A percentile compares a stretch with the other conserved stretches of the same genome.
phyloP scores from a whole-genome alignment of 2,113 vertebrate genomes.

The Origma solitaria region DNA sequence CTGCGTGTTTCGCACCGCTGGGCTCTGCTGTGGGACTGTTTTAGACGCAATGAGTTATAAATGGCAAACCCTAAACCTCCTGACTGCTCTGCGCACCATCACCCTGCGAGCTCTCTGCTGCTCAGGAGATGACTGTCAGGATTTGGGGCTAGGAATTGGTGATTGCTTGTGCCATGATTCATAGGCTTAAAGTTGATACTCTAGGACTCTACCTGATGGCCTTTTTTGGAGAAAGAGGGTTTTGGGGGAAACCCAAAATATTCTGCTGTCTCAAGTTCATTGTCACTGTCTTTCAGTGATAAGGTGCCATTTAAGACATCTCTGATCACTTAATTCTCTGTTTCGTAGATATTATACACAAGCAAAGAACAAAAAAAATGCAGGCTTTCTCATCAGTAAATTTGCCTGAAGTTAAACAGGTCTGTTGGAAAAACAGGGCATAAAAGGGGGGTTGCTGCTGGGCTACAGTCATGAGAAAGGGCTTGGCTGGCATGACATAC shows the following conservation, averaged over 20 bases:
- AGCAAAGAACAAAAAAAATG: neutral
- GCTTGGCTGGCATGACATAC: neutral
- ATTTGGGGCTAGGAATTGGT: neutral
- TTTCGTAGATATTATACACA: neutral
- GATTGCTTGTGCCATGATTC: neutral
- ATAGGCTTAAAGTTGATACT: neutral
- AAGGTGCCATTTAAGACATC: neutral
- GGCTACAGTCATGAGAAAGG: neutral
- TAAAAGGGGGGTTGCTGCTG: neutral
- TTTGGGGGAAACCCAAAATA: neutral
- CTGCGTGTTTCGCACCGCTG: neutral
- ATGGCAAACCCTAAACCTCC: neutral
- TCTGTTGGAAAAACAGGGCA: neutral
- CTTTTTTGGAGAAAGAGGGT: neutral
- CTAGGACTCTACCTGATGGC: neutral
- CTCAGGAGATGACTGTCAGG: neutral
- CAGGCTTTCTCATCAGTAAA: neutral
- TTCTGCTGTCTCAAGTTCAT: neutral
- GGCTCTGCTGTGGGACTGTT: neutral
- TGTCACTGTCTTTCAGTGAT: neutral
- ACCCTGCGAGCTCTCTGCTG: neutral
- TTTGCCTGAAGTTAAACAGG: neutral
- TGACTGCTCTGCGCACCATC: neutral
- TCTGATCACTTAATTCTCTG: neutral
- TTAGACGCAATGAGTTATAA: neutral